These are phyloP conservation scores for Diloba caeruleocephala DNA, from an alignment of 2,888 invertebrate genomes.

Conservation along the genomic window DNA sequence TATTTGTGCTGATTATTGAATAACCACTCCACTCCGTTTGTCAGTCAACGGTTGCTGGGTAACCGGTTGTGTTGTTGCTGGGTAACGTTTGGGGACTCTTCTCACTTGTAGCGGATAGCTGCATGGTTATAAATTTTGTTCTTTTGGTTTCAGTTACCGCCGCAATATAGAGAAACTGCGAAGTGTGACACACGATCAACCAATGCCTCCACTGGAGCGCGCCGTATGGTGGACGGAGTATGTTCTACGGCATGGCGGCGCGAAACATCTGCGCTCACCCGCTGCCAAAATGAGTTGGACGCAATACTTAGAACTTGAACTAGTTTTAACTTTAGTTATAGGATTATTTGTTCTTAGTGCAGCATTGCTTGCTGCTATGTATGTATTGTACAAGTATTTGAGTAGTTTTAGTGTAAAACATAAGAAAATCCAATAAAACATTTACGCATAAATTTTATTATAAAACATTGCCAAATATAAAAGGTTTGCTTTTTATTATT, in stretches of 20 bases:
- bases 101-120: too few relatives aligned
- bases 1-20: too few relatives aligned
- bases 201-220: slow-evolving; percentile 60
- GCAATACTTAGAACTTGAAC: slow-evolving; percentile 60
- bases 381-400: slow-evolving; percentile 24
- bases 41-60: too few relatives aligned
- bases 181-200: slow-evolving; percentile 42
- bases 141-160: slow-evolving; percentile 39
- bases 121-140: background rate
- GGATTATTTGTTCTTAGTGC: background rate
- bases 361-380: slow-evolving; percentile 1
- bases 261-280: slow-evolving; percentile 73
- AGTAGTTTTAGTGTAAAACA: slow-evolving; percentile 2
- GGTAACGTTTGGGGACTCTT: too few relatives aligned
- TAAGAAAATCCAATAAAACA: slow-evolving; percentile 11
- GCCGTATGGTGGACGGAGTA: slow-evolving; percentile 86
- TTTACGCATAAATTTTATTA: too few relatives aligned
- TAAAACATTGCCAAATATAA: too few relatives aligned
- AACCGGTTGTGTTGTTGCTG: too few relatives aligned
- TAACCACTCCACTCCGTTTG: too few relatives aligned
- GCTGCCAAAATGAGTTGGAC: slow-evolving; percentile 61
- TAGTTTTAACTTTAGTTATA: slow-evolving; percentile 33
- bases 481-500: too few relatives aligned
- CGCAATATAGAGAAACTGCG: slow-evolving; percentile 41
- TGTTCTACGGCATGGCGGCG: slow-evolving; percentile 75